Evolutionary conservation across 1,140 invertebrate genomes (phyloP), one percentile per base, ranked within the genome.

Genomic region (Caenorhabditis remanei): DNA sequence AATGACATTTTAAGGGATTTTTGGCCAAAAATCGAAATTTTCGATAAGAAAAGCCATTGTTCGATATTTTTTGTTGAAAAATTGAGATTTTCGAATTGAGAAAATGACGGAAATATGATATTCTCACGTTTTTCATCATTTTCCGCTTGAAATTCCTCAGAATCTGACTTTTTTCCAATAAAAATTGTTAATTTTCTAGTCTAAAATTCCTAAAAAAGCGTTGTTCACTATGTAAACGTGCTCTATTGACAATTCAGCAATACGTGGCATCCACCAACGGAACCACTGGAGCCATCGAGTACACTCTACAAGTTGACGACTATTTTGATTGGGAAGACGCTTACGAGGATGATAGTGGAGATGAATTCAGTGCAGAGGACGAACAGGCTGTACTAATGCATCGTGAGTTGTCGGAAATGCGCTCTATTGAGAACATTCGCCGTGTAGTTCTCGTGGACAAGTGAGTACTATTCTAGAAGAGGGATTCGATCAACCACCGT

Each of bases 401-500:
- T 14, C 65, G 85, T 86, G 50, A 48, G 85, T 55, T 13, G 32
- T 32, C 19, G 63, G 40, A 41, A 61, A 0, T 14, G 19, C 63
- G 14, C 14, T 46, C 11, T 7, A 79, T 85, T 9, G 11, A 14
- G 13, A 53, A 14, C 50, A 53, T 9, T 9, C n/a, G n/a, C 11
- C 16, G 13, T 53, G 50, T 53, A 75, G 32, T 48, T 21, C n/a
- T 8, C 14, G 8, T 61, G 56, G 32, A 32, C 32, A 61, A 61
- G n/a, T 61, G n/a, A 7, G 8, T 61, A 0, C n/a, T 40, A 1
- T 56, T 61, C 5, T 83, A 87, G 87, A 87, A 48, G 87, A 87
- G 65, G 46, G 84, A 24, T 75, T 56, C 41, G 43, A 46, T 46
- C 87, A 89, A 41, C 86, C 88, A 0, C 88, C 88, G 11, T 85